Evolutionary conservation across 2,797 vertebrate genomes (phyloP), one percentile per base, ranked within the genome.

Genomic region (Macroramphosus scolopax): DNA sequence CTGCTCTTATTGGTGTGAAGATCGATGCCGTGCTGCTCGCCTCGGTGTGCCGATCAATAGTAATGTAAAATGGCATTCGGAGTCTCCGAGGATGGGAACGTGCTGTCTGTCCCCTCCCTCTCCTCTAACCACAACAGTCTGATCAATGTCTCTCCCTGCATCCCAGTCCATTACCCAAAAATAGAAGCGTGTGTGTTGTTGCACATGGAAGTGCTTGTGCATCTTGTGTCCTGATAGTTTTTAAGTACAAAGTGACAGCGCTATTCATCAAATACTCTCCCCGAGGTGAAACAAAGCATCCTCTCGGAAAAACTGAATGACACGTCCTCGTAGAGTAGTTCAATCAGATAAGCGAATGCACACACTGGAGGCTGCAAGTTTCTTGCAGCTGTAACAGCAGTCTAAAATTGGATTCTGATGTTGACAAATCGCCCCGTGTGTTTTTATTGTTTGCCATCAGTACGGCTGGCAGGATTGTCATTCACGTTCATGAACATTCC

Each of bases 21-120:
- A 89, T 89, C 81, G 29, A 87, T 85, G 66, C 30, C 1, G 3
- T 13, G 44, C 56, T 17, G 9, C 67, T 51, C 70, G 59, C 71
- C 69, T 81, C 57, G 14, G 58, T 50, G 55, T 46, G 66, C 67
- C 73, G 75, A 86, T 87, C 84, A 75, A 85, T 87, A 80, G 65
- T 54, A 63, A 85, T 86, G 81, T 81, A 77, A 87, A 85, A 89
- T 85, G 84, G 79, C 75, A 77, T 61, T 77, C 60, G 1, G 53
- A 42, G 53, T 61, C 66, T 67, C 53, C 20, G 47, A 55, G 48
- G 68, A 68, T 59, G 50, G 62, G 40, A 68, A 72, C 48, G 37
- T 68, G 69, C 63, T 43, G 39, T 52, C 58, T 73, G 34, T 39
- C 49, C 55, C 45, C 46, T 52, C 63, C 52, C 9, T 18, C n/a